phyloP scores from a whole-genome alignment of 2,888 invertebrate species.

The Ophion costatus region DNA sequence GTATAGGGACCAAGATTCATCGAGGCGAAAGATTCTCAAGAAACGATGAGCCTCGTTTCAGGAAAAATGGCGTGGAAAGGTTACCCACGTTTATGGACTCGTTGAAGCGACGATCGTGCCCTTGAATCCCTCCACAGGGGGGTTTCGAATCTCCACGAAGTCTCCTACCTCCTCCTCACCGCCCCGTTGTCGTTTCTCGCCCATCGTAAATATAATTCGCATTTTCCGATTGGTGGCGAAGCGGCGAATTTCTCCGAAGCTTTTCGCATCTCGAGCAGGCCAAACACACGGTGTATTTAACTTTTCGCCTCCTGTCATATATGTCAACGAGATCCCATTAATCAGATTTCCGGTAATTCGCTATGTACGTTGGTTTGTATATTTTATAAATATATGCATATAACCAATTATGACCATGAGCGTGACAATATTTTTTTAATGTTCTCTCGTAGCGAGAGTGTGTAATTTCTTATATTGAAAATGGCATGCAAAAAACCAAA shows the following conservation, averaged over 20 bases:
- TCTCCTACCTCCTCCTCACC: neutral
- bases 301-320: constrained; percentile 18
- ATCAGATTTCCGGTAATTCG: constrained; percentile 28
- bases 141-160: neutral
- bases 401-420: neutral
- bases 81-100: constrained; percentile 31
- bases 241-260: constrained; percentile 32
- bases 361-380: neutral
- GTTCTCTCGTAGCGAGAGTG: no score
- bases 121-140: constrained; percentile 26
- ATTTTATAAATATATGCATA: neutral
- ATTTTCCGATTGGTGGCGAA: constrained; percentile 42
- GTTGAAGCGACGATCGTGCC: constrained; percentile 47
- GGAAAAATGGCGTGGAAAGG: constrained; percentile 28
- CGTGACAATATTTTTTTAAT: neutral
- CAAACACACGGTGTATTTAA: constrained; percentile 11
- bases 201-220: constrained; percentile 57
- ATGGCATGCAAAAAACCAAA: no score
- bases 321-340: constrained; percentile 43
- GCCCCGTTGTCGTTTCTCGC: constrained; percentile 13
- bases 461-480: no score
- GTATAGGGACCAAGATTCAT: constrained; percentile 1
- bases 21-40: constrained; percentile 7
- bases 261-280: constrained; percentile 43
- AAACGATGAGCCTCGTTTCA: constrained; percentile 29